These are phyloP conservation scores for Polypterus bichir DNA, from an alignment of 2,113 vertebrate genomes.

Conservation along the genomic window DNA sequence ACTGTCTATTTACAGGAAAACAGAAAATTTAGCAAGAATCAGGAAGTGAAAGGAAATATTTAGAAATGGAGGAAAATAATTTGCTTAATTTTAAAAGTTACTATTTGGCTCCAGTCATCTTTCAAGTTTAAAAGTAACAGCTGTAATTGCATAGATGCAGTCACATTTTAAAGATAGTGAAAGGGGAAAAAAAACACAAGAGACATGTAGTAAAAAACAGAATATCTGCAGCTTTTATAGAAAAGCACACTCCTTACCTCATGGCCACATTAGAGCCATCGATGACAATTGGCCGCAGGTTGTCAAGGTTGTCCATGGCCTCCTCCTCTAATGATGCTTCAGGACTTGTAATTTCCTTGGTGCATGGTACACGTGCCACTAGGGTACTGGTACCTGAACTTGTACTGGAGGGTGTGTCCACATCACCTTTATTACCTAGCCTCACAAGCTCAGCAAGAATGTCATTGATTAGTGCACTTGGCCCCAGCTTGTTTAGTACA, in stretches of 20 bases:
- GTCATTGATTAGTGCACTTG: conserved; percentile 86
- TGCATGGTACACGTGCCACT: conserved; percentile 49
- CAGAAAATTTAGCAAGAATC: no score
- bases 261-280: conserved; percentile 96
- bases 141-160: no score
- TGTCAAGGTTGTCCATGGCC: conserved; percentile 70
- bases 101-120: no score
- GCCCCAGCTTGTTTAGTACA: conserved; percentile 81
- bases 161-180: no score
- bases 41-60: no score
- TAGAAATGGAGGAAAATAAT: no score
- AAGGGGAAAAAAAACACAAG: no score
- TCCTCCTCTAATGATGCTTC: conserved; percentile 85
- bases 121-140: no score
- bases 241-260: conserved; percentile 57
- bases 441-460: conserved; percentile 87
- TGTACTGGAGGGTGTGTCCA: conserved; percentile 56
- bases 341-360: conserved; percentile 70
- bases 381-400: conserved; percentile 30
- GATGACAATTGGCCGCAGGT: conserved; percentile 85
- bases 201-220: no score
- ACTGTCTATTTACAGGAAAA: no score
- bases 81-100: no score
- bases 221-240: no score
- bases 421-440: conserved; percentile 84